A percentile compares a stretch with the other conserved stretches of the same genome.
phyloP scores from a whole-genome alignment of 2,113 vertebrate species.

The Ivindomyrus marchei region DNA sequence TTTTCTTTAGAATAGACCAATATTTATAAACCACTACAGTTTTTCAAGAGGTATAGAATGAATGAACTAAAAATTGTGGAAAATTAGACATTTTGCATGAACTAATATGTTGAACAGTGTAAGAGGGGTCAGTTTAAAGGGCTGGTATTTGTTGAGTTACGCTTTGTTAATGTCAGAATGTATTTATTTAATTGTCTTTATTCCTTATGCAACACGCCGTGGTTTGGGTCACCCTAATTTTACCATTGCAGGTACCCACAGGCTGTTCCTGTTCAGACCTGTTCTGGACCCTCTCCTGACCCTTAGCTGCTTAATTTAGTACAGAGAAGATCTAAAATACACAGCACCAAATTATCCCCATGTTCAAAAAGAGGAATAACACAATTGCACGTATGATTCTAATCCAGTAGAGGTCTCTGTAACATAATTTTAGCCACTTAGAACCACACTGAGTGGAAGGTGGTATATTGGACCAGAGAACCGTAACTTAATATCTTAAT shows the following conservation, averaged over 20 bases:
- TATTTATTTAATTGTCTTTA: background rate
- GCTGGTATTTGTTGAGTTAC: background rate
- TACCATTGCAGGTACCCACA: background rate
- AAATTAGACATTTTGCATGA: background rate
- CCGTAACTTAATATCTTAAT: background rate
- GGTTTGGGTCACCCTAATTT: constrained; percentile 1
- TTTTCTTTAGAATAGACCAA: background rate
- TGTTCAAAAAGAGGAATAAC: background rate
- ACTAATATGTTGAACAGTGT: background rate
- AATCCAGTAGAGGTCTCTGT: constrained; percentile 7
- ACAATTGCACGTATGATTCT: background rate
- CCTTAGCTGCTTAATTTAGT: background rate
- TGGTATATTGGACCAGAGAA: background rate
- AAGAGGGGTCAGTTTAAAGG: background rate
- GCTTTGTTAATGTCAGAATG: background rate
- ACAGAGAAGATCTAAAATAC: constrained; percentile 11
- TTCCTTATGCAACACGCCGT: background rate
- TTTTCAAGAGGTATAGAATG: background rate
- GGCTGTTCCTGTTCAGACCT: background rate
- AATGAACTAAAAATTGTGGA: background rate
- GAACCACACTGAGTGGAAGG: background rate
- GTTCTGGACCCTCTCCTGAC: background rate
- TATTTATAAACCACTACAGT: background rate
- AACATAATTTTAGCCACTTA: constrained; percentile 9
- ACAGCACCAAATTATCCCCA: background rate